These are phyloP conservation scores for Gila robusta DNA, from an alignment of 2,797 vertebrate genomes.

Conservation along the genomic window DNA sequence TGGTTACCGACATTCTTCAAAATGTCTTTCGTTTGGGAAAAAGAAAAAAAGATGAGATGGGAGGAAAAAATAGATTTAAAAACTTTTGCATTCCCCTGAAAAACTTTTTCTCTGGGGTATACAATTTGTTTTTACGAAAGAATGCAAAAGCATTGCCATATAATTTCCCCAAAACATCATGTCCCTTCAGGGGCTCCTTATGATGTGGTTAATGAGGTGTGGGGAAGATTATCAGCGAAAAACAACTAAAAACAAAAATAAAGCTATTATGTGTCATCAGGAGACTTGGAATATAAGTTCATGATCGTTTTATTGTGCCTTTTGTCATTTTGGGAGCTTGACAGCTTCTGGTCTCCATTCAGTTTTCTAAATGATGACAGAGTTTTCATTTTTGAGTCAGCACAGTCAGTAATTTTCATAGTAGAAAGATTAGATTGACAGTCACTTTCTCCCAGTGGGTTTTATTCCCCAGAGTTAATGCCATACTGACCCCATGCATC, in stretches of 20 bases:
- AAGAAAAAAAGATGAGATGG: background rate
- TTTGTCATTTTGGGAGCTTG: background rate
- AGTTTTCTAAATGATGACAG: background rate
- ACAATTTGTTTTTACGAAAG: background rate
- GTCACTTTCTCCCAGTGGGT: constrained; percentile 29
- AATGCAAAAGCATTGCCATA: background rate
- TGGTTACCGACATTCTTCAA: too few species aligned
- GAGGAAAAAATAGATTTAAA: background rate
- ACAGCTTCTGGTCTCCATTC: background rate
- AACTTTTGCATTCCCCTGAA: background rate
- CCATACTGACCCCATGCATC: background rate
- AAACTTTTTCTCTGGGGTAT: background rate
- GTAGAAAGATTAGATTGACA: background rate
- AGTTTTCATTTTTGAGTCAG: background rate
- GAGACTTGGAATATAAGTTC: background rate
- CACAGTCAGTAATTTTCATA: background rate
- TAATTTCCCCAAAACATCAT: background rate
- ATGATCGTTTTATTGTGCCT: background rate
- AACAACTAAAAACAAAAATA: background rate
- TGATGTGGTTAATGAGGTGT: background rate
- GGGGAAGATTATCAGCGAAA: background rate
- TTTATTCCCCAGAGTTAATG: background rate
- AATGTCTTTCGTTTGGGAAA: too few species aligned
- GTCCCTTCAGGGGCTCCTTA: background rate
- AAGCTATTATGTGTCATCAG: background rate